These are phyloP conservation scores for Macroramphosus scolopax DNA, from an alignment of 2,797 vertebrate species.

Conservation along the genomic window DNA sequence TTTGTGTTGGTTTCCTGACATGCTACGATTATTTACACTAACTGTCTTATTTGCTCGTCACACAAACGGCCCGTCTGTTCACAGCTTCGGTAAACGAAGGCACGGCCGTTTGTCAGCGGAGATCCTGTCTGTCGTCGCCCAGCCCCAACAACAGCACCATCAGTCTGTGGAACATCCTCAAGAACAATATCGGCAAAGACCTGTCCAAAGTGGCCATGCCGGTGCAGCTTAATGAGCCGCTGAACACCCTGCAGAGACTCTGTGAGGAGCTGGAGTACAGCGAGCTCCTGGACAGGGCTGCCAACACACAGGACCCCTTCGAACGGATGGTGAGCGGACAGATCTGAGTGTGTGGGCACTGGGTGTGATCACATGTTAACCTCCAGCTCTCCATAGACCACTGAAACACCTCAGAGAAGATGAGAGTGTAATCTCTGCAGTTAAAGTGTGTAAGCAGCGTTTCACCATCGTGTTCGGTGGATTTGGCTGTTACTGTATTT, in stretches of 20 bases:
- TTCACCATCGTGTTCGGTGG: too few species aligned
- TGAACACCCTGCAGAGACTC: slow-evolving; percentile 93
- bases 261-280: slow-evolving; percentile 98
- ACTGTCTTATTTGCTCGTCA: too few species aligned
- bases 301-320: slow-evolving; percentile 77
- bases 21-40: too few species aligned
- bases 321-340: slow-evolving; percentile 88
- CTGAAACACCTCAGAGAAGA: too few species aligned
- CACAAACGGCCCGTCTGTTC: too few species aligned
- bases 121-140: slow-evolving; percentile 83
- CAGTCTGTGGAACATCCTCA: slow-evolving; percentile 97
- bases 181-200: slow-evolving; percentile 97
- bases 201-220: slow-evolving; percentile 98
- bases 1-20: too few species aligned
- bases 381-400: too few species aligned
- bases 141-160: slow-evolving; percentile 88
- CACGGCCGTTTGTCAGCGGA: slow-evolving; percentile 39
- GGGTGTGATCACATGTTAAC: not conserved
- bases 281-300: slow-evolving; percentile 89
- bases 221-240: slow-evolving; percentile 91
- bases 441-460: too few species aligned
- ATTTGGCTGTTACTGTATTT: too few species aligned
- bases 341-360: slow-evolving; percentile 7
- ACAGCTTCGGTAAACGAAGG: slow-evolving; percentile 60
- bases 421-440: too few species aligned